These are phyloP conservation scores for Channa maculata DNA, from an alignment of 2,113 vertebrate species.

Conservation along the genomic window DNA sequence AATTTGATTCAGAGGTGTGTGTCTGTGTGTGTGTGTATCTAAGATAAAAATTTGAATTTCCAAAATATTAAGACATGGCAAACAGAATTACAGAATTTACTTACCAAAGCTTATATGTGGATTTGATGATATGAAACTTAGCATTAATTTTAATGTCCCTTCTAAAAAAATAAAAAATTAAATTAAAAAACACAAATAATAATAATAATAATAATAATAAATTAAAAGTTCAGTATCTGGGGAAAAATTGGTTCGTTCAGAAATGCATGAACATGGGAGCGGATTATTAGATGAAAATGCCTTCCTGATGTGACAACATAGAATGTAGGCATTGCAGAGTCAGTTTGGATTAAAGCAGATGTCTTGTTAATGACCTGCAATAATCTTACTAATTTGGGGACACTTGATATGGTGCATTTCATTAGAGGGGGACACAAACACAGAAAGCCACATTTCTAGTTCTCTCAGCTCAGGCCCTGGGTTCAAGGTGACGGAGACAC, in stretches of 20 bases:
- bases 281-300: conserved; percentile 66
- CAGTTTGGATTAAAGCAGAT: conserved; percentile 71
- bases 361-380: conserved; percentile 66
- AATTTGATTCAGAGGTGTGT: not conserved
- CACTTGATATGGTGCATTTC: conserved; percentile 70
- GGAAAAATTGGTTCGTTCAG: conserved; percentile 78
- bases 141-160: conserved; percentile 39
- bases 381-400: conserved; percentile 77
- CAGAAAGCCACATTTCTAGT: conserved; percentile 49
- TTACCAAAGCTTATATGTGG: conserved; percentile 54
- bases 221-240: conserved; percentile 78
- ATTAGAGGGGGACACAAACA: conserved; percentile 60
- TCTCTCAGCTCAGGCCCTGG: conserved; percentile 10
- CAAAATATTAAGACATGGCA: conserved; percentile 18
- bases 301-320: conserved; percentile 75
- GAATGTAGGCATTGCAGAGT: conserved; percentile 61
- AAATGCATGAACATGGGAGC: conserved; percentile 71
- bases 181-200: conserved; percentile 25
- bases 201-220: conserved; percentile 63
- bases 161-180: conserved; percentile 49
- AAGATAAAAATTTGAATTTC: conserved; percentile 32
- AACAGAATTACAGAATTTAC: conserved; percentile 20
- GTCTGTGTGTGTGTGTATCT: not conserved
- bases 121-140: conserved; percentile 45
- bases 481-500: conserved; percentile 74